These are phyloP conservation scores for Steinernema scapterisci DNA, from an alignment of 2,888 invertebrate genomes.

Conservation along the genomic window DNA sequence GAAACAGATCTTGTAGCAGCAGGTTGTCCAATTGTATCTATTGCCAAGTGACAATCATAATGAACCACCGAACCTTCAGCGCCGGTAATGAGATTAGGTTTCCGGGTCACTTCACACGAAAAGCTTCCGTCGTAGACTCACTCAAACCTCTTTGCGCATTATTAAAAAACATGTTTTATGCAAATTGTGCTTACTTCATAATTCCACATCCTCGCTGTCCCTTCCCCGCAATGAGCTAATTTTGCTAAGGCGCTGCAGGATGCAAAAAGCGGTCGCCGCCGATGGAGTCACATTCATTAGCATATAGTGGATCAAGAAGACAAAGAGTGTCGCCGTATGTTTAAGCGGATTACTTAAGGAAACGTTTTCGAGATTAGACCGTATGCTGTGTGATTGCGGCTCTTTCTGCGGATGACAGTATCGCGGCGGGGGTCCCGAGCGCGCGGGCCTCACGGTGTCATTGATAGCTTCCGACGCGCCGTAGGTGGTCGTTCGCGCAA, in stretches of 20 bases:
- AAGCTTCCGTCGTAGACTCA: neutral
- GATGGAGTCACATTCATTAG: slow-evolving; percentile 6
- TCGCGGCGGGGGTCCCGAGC: slow-evolving; percentile 14
- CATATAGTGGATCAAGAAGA: slow-evolving; percentile 22
- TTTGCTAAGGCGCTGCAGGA: neutral
- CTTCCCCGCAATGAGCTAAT: neutral
- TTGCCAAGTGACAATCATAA: neutral
- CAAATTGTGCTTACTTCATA: neutral
- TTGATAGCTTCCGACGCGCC: slow-evolving; percentile 26
- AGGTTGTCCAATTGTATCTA: slow-evolving; percentile 1
- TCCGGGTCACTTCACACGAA: slow-evolving; percentile 28
- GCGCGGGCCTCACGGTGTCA: slow-evolving; percentile 4
- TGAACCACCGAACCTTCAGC: slow-evolving; percentile 2
- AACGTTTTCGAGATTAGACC: slow-evolving; percentile 31
- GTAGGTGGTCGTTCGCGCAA: slow-evolving; percentile 30
- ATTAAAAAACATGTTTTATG: neutral
- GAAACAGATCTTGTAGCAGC: neutral
- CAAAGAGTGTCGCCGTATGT: slow-evolving; percentile 30
- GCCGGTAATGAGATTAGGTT: slow-evolving; percentile 18
- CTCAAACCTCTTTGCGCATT: neutral
- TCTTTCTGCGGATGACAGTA: neutral
- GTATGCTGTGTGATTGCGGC: slow-evolving; percentile 29
- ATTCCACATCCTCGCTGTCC: neutral
- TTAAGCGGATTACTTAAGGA: slow-evolving; percentile 32
- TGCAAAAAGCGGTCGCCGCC: neutral